Evolutionary conservation across 2,797 vertebrate genomes (phyloP).

Genomic region (Kryptolebias ocellatus): DNA sequence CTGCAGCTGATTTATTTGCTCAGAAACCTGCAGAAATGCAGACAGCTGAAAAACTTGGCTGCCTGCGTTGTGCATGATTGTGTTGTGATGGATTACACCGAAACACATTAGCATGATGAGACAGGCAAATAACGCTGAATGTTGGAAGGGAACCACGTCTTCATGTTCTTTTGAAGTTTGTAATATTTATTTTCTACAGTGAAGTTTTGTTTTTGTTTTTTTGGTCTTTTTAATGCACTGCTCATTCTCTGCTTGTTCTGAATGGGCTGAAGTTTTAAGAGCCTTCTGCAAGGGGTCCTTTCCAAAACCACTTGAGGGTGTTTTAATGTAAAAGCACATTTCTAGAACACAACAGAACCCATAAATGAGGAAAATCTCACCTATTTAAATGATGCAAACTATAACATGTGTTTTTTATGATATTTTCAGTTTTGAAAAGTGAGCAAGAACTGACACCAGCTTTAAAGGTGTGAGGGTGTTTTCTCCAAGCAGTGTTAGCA

Average conservation of each 20-base stretch:
- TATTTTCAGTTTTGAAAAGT: slow-evolving; percentile 1
- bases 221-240: background rate
- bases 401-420: too few relatives aligned
- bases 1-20: slow-evolving; percentile 61
- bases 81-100: slow-evolving; percentile 49
- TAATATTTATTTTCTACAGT: slow-evolving; percentile 8
- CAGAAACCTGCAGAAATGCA: slow-evolving; percentile 10
- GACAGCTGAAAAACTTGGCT: slow-evolving; percentile 40
- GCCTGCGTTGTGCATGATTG: slow-evolving; percentile 10
- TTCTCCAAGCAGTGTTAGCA: background rate
- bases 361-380: slow-evolving; percentile 1
- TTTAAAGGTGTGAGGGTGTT: slow-evolving; percentile 46
- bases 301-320: slow-evolving; percentile 3
- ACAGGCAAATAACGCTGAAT: slow-evolving; percentile 30
- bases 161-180: slow-evolving; percentile 2
- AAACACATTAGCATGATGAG: slow-evolving; percentile 53
- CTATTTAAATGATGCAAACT: too few relatives aligned
- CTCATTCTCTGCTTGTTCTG: slow-evolving; percentile 14
- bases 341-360: background rate
- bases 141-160: slow-evolving; percentile 22
- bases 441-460: slow-evolving; percentile 2
- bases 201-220: background rate
- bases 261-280: slow-evolving; percentile 8
- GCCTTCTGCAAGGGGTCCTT: slow-evolving; percentile 18
- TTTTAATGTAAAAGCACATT: background rate